Evolutionary conservation across 2,888 invertebrate genomes (phyloP), one percentile per base, ranked within the genome.

Genomic region (Oligia fasciuncula): DNA sequence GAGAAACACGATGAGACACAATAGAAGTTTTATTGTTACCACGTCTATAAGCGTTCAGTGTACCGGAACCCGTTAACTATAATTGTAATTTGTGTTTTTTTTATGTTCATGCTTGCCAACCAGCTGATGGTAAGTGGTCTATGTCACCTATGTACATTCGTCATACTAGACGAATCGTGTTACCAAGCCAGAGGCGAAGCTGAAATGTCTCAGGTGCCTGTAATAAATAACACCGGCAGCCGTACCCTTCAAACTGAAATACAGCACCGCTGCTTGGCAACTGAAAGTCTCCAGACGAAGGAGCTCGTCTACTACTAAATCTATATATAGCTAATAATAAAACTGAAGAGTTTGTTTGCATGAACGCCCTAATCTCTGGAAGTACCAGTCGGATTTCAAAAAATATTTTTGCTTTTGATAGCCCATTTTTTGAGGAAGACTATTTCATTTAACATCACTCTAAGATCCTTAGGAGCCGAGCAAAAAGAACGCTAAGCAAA

Each of bases 61-160:
- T 62, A 29, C 51, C 35, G 29, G n/a, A 76, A 80, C 51, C 17
- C 62, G 51, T 60, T 54, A 76, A 76, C 68, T 11, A 43, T 66
- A 40, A 40, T 62, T 49, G 54, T 82, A 80, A 82, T 82, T 79
- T n/a, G n/a, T n/a, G n/a, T n/a, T n/a, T n/a, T 80, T 63, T 80
- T 68, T 71, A 67, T 82, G 60, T 80, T 63, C 67, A 80, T 83
- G 80, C 80, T 35, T 68, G 40, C 77, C 17, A 82, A 62, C 54
- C 54, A 80, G 77, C 46, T 40, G 83, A 80, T 29, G 77, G 71
- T 71, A 40, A 71, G 71, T 71, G n/a, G 5, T n/a, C 23, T n/a
- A 23, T 9, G 9, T 70, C 11, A 60, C 17, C 17, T 67, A 23
- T 66, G 8, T 57, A 14, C n/a, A 40, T 49, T 46, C 17, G 14